Base-by-base conservation (phyloP, 1,140 invertebrate genomes). In the Arctopsyche grandis region DNA sequence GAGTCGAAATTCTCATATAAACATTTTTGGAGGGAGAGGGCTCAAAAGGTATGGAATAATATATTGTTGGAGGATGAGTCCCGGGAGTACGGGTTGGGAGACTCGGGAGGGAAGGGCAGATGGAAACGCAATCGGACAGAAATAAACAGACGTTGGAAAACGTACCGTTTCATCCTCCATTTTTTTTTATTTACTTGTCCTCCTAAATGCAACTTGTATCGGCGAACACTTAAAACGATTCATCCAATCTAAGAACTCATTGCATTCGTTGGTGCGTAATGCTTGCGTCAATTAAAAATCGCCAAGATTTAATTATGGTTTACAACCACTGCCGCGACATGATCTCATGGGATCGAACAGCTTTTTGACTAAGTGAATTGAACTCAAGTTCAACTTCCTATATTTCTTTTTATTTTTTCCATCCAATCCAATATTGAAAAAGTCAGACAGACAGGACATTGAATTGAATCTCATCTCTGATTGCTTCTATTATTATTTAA, bases 1-100 rank as follows among this genome's bases (percentile, higher is more conserved):
- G 69, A 71, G 73, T 66, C 78, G 78, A 75, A 75, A 79, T 79
- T 79, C 78, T 66, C 78, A 70, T 69, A 79, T 79, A 79, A 79
- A 79, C 78, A 79, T 79, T 79, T 79, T 79, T 76, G 16, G 58
- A 69, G 78, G 52, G 78, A 69, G 78, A 75, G 70, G 5, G 58
- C 69, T 63, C 69, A 73, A 79, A 73, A 79, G 78, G 70, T 71
- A 79, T 29, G 71, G 78, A 79, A 79, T 73, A 73, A 79, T 58
- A 75, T 79, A 79, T 73, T 66, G 29, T 58, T 66, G 9, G 19
- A 52, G 52, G 70, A 44, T 48, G 48, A 29, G 70, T 24, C n/a
- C 12, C 19, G 63, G 75, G 69, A 26, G 29, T 5, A 26, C 4
- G 24, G 69, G 22, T 70, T 22, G 21, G 69, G 38, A 44, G 60